These are phyloP conservation scores for Xiphorhynchus erythropygius DNA, from an alignment of 2,797 vertebrate species.

Conservation along the genomic window DNA sequence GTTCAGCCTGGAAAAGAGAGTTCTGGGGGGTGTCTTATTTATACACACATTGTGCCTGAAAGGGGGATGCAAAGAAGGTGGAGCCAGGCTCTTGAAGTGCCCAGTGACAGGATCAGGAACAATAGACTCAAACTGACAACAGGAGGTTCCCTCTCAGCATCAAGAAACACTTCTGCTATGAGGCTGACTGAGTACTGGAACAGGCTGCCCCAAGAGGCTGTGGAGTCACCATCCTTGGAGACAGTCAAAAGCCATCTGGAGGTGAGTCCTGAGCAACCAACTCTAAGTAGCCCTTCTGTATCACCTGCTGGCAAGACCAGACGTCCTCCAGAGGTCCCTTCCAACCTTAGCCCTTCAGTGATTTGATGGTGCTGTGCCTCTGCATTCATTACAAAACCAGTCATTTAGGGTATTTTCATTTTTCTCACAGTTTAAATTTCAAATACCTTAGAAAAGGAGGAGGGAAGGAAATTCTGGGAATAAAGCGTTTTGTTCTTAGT, in stretches of 20 bases:
- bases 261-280: not conserved
- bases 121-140: not conserved
- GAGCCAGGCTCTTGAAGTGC: not conserved
- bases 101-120: not conserved
- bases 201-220: not conserved
- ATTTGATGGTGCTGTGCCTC: not conserved
- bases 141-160: not conserved
- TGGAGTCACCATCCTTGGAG: not conserved
- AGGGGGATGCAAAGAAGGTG: not conserved
- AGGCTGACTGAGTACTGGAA: not conserved
- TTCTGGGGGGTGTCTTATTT: not conserved
- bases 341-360: not conserved
- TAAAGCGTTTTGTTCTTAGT: not conserved
- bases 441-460: not conserved
- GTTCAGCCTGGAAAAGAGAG: not conserved
- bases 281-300: not conserved
- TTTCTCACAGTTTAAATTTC: not conserved
- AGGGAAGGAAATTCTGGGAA: not conserved
- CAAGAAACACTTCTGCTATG: not conserved
- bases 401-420: not conserved
- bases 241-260: not conserved
- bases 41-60: not conserved
- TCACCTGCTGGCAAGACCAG: not conserved
- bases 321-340: not conserved
- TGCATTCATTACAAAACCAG: not conserved